phyloP scores from a whole-genome alignment of 2,797 vertebrate genomes.

The Pangasius larnaudii region DNA sequence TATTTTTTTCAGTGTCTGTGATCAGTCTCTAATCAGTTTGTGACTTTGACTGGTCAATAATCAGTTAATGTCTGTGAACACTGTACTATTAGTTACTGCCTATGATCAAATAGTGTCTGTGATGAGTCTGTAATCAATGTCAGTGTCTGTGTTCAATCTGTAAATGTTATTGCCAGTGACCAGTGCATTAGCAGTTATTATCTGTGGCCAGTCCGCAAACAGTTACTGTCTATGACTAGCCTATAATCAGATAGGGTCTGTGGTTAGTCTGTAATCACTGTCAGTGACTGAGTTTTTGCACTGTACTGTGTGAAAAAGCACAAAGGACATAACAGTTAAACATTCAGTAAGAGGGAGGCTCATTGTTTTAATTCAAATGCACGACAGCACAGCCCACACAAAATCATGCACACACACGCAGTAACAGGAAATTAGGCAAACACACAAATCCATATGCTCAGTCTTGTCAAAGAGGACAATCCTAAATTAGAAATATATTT shows the following conservation, averaged over 20 bases:
- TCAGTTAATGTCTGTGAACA: too few species aligned
- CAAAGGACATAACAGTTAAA: not conserved
- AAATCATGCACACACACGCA: conserved; percentile 41
- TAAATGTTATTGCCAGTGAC: not conserved
- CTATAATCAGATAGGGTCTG: not conserved
- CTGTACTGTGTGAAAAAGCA: not conserved
- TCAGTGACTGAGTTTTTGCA: not conserved
- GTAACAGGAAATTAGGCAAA: conserved; percentile 6
- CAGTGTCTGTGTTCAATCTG: not conserved
- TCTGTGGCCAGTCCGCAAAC: not conserved
- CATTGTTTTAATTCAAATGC: conserved; percentile 76
- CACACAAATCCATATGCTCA: not conserved
- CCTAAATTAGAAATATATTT: conserved; percentile 1
- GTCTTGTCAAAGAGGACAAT: not conserved
- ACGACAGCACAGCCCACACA: conserved; percentile 71
- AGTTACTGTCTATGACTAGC: not conserved
- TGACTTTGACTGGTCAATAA: not conserved
- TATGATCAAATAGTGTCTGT: not conserved
- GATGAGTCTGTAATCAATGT: not conserved
- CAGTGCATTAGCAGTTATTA: too few species aligned
- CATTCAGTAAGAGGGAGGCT: conserved; percentile 65
- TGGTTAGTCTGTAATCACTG: not conserved
- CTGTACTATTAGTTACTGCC: not conserved
- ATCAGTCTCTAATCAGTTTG: not conserved
- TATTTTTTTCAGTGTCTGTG: too few species aligned